Conservation (phyloP, 2,888 invertebrate species). For the Cetonia aurata region DNA sequence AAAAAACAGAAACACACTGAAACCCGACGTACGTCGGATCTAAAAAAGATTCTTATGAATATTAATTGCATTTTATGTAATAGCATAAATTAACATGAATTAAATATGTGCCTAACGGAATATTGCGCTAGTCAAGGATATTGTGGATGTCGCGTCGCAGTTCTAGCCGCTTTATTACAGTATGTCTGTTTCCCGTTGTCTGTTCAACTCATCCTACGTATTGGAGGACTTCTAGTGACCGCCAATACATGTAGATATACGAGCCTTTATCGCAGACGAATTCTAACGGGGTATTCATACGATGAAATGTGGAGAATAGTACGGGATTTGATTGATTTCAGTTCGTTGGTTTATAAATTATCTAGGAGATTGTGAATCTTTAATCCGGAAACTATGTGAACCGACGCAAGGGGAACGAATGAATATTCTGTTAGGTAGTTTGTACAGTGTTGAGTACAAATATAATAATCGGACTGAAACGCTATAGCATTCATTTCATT, state of each 20-base stretch:
- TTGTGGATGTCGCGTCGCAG: too few relatives aligned
- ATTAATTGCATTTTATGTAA: conserved; percentile 42
- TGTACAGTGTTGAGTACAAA: conserved; percentile 8
- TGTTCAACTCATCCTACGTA: neutral
- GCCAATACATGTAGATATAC: too few relatives aligned
- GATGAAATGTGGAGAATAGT: conserved; percentile 25
- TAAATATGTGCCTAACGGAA: conserved; percentile 37
- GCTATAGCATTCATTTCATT: too few relatives aligned
- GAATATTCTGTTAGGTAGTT: neutral
- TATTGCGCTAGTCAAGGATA: conserved; percentile 32
- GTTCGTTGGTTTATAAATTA: conserved; percentile 37
- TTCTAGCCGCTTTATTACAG: conserved; percentile 7
- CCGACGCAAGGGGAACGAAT: neutral
- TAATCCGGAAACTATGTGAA: conserved; percentile 40
- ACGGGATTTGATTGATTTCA: conserved; percentile 24
- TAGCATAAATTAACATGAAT: conserved; percentile 41
- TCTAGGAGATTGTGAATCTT: conserved; percentile 43
- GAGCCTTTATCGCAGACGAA: neutral
- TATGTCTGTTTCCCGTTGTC: neutral
- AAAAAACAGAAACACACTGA: conserved; percentile 7
- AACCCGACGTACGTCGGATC: neutral
- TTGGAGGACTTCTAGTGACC: conserved; percentile 3
- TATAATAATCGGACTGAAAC: too few relatives aligned
- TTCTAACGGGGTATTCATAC: neutral
- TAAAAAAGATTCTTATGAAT: conserved; percentile 41